These are phyloP conservation scores for Merodon equestris DNA, from an alignment of 2,888 invertebrate species.

Conservation along the genomic window DNA sequence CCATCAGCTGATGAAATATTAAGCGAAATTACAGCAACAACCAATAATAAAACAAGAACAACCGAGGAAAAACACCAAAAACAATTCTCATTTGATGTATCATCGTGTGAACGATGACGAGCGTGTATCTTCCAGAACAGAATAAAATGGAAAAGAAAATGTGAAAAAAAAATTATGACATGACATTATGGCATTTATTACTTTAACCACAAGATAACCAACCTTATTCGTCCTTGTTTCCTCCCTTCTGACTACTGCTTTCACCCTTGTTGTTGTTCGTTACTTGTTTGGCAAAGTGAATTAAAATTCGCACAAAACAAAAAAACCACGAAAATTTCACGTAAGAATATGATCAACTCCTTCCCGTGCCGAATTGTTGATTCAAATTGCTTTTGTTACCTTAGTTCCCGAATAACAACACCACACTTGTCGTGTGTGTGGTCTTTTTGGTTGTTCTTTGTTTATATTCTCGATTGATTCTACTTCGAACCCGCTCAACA, in stretches of 20 bases:
- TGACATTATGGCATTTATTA: conserved; percentile 42
- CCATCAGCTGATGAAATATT: conserved; percentile 61
- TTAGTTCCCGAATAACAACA: conserved; percentile 28
- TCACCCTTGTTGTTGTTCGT: background rate
- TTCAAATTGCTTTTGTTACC: conserved; percentile 45
- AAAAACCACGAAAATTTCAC: conserved; percentile 33
- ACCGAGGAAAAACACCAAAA: conserved; percentile 1
- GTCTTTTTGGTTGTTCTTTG: conserved; percentile 19
- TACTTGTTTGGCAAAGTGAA: conserved; percentile 24
- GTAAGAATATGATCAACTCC: conserved; percentile 35
- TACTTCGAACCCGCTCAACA: conserved; percentile 7
- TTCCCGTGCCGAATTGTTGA: conserved; percentile 63
- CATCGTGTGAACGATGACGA: too few species aligned
- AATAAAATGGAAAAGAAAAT: conserved; percentile 19
- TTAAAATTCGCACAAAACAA: conserved; percentile 2
- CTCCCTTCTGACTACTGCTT: conserved; percentile 2
- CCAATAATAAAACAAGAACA: conserved; percentile 5
- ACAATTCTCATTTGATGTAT: conserved; percentile 1
- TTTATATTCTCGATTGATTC: background rate
- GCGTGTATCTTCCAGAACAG: background rate
- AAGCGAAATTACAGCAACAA: conserved; percentile 14
- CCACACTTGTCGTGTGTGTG: conserved; percentile 26
- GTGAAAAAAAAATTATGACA: conserved; percentile 28
- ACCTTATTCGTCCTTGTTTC: conserved; percentile 59
- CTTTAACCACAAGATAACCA: conserved; percentile 32